Base-by-base conservation (phyloP, 2,113 vertebrate species). In the Etia nguti region DNA sequence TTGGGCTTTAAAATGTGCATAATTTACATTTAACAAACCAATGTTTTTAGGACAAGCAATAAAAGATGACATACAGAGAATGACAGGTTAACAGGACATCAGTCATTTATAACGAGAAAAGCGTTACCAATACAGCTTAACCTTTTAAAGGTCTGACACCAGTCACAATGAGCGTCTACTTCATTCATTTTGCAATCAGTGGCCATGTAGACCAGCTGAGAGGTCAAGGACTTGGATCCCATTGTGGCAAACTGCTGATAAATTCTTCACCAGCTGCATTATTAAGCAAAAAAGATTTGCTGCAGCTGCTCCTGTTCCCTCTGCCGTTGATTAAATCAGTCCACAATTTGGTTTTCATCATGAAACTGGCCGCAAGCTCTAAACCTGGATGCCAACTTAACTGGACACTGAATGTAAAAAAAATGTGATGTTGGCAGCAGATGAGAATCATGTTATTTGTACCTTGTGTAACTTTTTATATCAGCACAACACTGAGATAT, bases 331-430 rank as follows among this genome's bases (percentile, higher is more conserved):
- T 84, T 55, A 4, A 1, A 24, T 83, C 59, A 29, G 52, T 81
- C 62, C 46, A 9, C 22, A 43, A 81, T 87, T 90, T 88, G 83
- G 55, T 81, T 86, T 89, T 89, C 57, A 83, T 93, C 86, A 89
- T 75, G 16, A 10, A 62, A 52, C 22, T 46, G 2, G 75, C 82
- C 84, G 82, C 84, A 87, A 90, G 88, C 75, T 92, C 82, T 41
- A 56, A 80, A 60, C 77, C 60, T 16, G 11, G 55, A 22, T 12
- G 18, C 73, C 80, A 88, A 55, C 20, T 7, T 24, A 46, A 50
- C 29, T 20, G 50, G 46, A 73, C 15, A 20, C 4, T 18, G 41
- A 73, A 65, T 24, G 6, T 29, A 46, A 38, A 0, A 31, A 22
- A 24, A 56, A 50, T 73, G 38, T 18, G 31, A 75, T 34, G 6